These are phyloP conservation scores for Aplysina aerophoba DNA, from an alignment of 37 sponge, comb jelly and placozoan genomes.

Conservation along the genomic window DNA sequence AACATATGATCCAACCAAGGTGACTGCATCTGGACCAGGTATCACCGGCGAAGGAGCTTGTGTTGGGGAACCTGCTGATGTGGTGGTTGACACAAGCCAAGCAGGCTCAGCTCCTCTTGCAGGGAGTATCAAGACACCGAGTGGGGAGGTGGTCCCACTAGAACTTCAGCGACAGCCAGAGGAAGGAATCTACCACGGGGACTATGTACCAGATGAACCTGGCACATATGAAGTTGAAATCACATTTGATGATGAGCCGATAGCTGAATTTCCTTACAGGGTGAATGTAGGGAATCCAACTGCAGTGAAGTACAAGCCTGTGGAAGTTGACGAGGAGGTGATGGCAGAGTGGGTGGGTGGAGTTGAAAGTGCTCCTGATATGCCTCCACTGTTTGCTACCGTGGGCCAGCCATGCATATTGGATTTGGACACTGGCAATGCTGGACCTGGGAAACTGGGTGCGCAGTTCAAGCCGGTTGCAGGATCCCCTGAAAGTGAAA, in stretches of 20 bases:
- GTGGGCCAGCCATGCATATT: constrained; percentile 31
- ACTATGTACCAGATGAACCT: constrained; percentile 67
- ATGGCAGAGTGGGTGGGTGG: constrained; percentile 15
- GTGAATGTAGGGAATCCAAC: constrained; percentile 66
- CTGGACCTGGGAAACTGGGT: constrained; percentile 64
- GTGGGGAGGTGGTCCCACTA: constrained; percentile 47
- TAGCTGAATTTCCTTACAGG: constrained; percentile 68
- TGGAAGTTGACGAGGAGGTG: constrained; percentile 62
- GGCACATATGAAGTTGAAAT: constrained; percentile 78
- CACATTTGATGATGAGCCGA: constrained; percentile 67
- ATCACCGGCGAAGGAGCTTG: constrained; percentile 87
- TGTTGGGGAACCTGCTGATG: constrained; percentile 66
- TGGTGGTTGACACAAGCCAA: constrained; percentile 73
- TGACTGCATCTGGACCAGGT: constrained; percentile 81
- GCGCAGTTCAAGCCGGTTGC: neutral
- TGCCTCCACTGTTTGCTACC: neutral
- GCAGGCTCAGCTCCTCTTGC: constrained; percentile 77
- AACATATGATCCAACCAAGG: constrained; percentile 77
- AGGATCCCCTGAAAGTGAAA: neutral
- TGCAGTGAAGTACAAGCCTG: constrained; percentile 43
- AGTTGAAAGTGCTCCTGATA: neutral
- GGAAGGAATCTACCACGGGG: neutral
- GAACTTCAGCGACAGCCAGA: constrained; percentile 13
- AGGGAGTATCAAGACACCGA: constrained; percentile 66
- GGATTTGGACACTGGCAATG: constrained; percentile 60